Percentiles rank a stretch among this genome's conserved stretches.
phyloP scores from a whole-genome alignment of 2,797 vertebrate species.

The Gambusia yucatana region DNA sequence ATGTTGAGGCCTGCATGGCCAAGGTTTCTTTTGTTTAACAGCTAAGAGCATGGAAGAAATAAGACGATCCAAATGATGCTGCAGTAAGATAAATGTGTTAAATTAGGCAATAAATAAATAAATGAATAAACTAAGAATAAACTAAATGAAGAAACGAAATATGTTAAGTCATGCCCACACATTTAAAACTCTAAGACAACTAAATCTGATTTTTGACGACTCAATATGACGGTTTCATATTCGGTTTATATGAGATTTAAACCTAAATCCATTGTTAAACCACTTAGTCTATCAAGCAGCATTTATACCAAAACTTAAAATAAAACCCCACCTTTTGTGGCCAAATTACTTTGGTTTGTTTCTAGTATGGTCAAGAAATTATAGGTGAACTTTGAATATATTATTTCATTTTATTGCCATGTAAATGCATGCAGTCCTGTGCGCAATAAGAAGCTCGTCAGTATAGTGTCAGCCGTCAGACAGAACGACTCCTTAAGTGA shows the following conservation, averaged over 20 bases:
- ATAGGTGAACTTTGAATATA: neutral
- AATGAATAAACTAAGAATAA: neutral
- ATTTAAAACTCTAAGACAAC: neutral
- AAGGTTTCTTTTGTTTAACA: constrained; percentile 34
- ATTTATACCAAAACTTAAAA: neutral
- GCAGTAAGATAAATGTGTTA: neutral
- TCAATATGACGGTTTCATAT: neutral
- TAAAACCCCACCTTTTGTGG: neutral
- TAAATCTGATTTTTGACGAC: neutral
- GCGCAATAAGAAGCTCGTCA: constrained; percentile 16
- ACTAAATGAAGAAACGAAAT: neutral
- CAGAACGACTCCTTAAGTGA: constrained; percentile 22
- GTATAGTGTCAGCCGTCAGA: constrained; percentile 20
- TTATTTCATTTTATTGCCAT: neutral
- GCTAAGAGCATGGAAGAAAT: constrained; percentile 39
- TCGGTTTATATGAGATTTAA: neutral
- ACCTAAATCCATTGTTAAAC: neutral
- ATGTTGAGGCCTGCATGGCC: neutral
- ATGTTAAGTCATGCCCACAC: neutral
- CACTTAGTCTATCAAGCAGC: neutral
- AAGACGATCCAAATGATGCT: neutral
- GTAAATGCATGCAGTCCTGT: neutral
- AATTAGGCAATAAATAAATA: neutral
- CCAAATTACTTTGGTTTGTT: neutral
- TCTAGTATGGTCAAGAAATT: neutral